Evolutionary conservation across 2,888 invertebrate species (phyloP), one percentile per base, ranked within the genome.

Genomic region (Hypomecis punctinalis): DNA sequence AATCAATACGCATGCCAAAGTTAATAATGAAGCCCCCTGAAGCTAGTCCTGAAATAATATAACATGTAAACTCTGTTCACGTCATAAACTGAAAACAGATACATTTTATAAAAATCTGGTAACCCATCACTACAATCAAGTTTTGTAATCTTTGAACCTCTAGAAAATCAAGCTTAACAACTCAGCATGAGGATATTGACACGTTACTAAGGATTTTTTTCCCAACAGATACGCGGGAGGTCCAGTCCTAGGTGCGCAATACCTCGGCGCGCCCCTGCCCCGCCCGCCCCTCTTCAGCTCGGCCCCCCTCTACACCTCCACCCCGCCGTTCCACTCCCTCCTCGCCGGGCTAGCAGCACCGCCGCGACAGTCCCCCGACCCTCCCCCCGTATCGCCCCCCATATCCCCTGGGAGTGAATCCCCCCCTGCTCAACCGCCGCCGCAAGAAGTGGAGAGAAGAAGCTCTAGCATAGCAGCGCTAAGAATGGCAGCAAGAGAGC

Each of bases 401-500:
- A 92, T 91, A 71, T 91, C 91, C n/a, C 93, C 93, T 1, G 91
- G 91, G 53, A 91, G 88, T 71, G 91, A 90, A 67, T 94, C 94
- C 0, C 94, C 94, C 9, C 92, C 94, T 23, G 79, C 89, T 69
- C 82, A 84, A 55, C 78, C 87, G 1, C 77, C 83, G 0, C 93
- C 94, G 0, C 96, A 95, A 36, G 97, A 97, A 71, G 96, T 97
- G 62, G 97, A 97, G 85, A 93, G 97, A 71, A 93, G 97, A 76
- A 97, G 96, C 76, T 97, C 97, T 39, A 98, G 98, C 79, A 98
- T 98, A 76, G 98, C 97, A 0, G 96, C 97, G 0, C 90, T 98
- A 45, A 93, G 98, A 72, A 94, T 97, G 77, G 98, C 98, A 75
- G 98, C 98, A 0, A 94, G 98, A 57, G 98, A 98, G 84, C 98